Percentiles rank a stretch among this genome's conserved stretches.
Evolutionary conservation across 2,113 vertebrate genomes (phyloP).

Genomic region (Stegastes partitus): DNA sequence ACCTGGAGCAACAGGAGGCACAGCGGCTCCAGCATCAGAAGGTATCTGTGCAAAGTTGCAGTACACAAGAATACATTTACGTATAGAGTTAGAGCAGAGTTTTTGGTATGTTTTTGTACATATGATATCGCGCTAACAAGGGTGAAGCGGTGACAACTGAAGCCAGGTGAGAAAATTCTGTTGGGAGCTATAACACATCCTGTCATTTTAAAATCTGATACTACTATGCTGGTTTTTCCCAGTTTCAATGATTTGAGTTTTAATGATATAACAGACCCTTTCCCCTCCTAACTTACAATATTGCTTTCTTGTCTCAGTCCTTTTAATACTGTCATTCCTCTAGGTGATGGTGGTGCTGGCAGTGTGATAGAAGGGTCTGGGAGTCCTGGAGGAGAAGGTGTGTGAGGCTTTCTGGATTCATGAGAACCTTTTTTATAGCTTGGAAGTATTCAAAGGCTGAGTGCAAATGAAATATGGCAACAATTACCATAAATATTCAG

Average conservation of each 20-base stretch:
- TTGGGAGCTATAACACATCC: too few relatives aligned
- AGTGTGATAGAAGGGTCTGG: constrained; percentile 83
- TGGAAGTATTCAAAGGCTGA: constrained; percentile 23
- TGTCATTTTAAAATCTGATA: too few relatives aligned
- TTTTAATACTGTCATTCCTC: constrained; percentile 32
- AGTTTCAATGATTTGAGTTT: background rate
- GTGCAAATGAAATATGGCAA: background rate
- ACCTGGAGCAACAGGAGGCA: constrained; percentile 52
- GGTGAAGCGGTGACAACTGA: too few relatives aligned
- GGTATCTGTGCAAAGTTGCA: constrained; percentile 47
- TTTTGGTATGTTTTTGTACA: background rate
- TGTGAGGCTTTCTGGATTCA: constrained; percentile 30
- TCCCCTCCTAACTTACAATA: background rate
- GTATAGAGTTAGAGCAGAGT: too few relatives aligned
- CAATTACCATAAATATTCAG: background rate
- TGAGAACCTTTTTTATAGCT: constrained; percentile 12
- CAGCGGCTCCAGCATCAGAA: constrained; percentile 61
- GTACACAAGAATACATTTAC: background rate
- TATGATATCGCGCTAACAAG: too few relatives aligned
- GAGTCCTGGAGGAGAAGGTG: constrained; percentile 77
- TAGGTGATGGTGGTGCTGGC: constrained; percentile 72
- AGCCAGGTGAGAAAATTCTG: too few relatives aligned
- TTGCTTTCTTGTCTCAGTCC: constrained; percentile 2
- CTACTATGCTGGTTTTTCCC: too few relatives aligned
- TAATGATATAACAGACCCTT: background rate